phyloP scores from a whole-genome alignment of 2,888 invertebrate species.

The Eilema griseolum region DNA sequence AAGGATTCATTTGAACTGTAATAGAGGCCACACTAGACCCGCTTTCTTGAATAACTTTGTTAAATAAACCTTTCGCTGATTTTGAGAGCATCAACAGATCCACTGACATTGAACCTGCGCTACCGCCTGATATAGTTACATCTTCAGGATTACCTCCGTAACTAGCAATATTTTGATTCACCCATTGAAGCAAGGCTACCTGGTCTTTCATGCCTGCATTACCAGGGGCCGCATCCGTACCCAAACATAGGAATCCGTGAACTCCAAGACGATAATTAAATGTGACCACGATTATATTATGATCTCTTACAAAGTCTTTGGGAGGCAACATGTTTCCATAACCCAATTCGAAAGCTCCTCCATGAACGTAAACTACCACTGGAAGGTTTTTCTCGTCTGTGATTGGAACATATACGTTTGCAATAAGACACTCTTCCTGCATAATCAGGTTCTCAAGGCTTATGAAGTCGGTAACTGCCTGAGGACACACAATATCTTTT shows the following conservation, averaged over 20 bases:
- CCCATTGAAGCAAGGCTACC: conserved; percentile 13
- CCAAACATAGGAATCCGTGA: conserved; percentile 57
- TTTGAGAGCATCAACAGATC: conserved; percentile 59
- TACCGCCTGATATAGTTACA: conserved; percentile 59
- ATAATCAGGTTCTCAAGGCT: conserved; percentile 29
- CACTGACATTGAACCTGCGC: conserved; percentile 58
- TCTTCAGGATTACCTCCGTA: conserved; percentile 65
- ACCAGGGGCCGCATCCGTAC: conserved; percentile 59
- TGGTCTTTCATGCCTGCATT: conserved; percentile 36
- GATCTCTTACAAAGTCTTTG: conserved; percentile 41
- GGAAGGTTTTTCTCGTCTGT: conserved; percentile 50
- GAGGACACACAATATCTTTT: conserved; percentile 55
- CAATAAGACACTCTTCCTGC: conserved; percentile 57
- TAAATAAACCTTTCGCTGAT: conserved; percentile 55
- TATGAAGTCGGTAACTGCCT: conserved; percentile 25
- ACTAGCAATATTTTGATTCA: conserved; percentile 54
- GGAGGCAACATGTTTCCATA: conserved; percentile 35
- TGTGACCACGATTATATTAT: conserved; percentile 53
- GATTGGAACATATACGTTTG: conserved; percentile 55
- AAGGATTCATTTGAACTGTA: conserved; percentile 56
- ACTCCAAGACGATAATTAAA: conserved; percentile 58
- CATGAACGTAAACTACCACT: conserved; percentile 69
- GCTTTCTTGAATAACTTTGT: conserved; percentile 63
- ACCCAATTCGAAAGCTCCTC: conserved; percentile 61
- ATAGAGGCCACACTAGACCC: conserved; percentile 50